Base-by-base conservation (phyloP, 2,888 invertebrate genomes). In the Thelaira solivaga region DNA sequence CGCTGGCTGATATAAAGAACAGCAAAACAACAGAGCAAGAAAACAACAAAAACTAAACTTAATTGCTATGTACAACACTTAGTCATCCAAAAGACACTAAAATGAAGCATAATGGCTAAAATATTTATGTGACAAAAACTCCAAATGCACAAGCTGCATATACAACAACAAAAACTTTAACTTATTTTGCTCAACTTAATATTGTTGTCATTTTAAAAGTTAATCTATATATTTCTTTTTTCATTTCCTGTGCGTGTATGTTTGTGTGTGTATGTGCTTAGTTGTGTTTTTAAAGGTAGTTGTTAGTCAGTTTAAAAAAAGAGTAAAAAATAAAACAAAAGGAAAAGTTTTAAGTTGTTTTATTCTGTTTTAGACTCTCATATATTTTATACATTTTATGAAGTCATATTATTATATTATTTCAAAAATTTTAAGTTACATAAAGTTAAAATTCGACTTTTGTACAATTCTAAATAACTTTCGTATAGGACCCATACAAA, bases 141-240 rank as follows among this genome's bases (percentile, higher is more conserved):
- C 24, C 41, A 62, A 41, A 47, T 51, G 11, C 36, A n/a, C n/a
- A 49, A 13, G 26, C 45, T n/a, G n/a, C n/a, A 39, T 34, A 64
- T 24, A n/a, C n/a, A 22, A 39, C 51, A 51, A 57, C 51, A 71
- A 57, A 45, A 13, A 49, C 31, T 22, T 13, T 4, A 53, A 47
- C 22, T 45, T 62, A 47, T 53, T 51, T 49, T 39, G 53, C 57
- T 26, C 67, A 57, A 41, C 47, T 61, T 34, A 71, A 76, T 65
- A 71, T 74, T 78, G 77, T 77, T 73, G 73, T 59, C 59, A 74
- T 78, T 69, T 51, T 45, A 53, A 62, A 62, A 78, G 16, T 69
- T 74, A 69, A 51, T 57, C 22, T 24, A 16, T 67, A 57, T 34
- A 51, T 62, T 26, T 45, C 8, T 31, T 24, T 41, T 18, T 18